These are phyloP conservation scores for Nomada hirtipes DNA, from an alignment of 2,888 invertebrate genomes.

Conservation along the genomic window DNA sequence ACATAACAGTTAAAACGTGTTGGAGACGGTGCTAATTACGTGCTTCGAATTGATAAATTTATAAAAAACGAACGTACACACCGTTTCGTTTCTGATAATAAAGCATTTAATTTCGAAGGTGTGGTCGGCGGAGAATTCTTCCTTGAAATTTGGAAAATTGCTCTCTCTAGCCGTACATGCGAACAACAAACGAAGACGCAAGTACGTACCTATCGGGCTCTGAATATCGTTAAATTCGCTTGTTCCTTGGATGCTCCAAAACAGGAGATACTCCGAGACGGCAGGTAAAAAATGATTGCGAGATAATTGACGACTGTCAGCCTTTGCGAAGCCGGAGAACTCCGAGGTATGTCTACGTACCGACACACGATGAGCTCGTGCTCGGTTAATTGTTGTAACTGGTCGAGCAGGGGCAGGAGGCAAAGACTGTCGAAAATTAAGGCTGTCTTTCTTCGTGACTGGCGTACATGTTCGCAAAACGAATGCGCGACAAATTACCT, in stretches of 20 bases:
- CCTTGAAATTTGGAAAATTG: background rate
- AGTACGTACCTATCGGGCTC: background rate
- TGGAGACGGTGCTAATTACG: no score
- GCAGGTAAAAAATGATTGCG: constrained; percentile 60
- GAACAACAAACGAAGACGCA: no score
- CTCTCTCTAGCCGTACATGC: no score
- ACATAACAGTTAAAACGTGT: no score
- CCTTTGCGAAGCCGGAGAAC: constrained; percentile 26
- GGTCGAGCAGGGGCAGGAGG: constrained; percentile 43
- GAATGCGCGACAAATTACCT: constrained; percentile 59
- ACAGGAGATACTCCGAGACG: constrained; percentile 29
- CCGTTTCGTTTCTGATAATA: no score
- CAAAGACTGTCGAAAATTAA: constrained; percentile 61
- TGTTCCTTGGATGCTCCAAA: background rate
- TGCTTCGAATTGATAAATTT: no score
- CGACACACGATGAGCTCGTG: constrained; percentile 42
- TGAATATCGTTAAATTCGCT: background rate
- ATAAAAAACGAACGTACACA: no score
- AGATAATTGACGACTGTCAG: constrained; percentile 67
- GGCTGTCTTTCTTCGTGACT: constrained; percentile 18
- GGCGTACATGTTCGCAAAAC: constrained; percentile 14
- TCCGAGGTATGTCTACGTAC: constrained; percentile 18
- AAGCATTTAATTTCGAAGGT: background rate
- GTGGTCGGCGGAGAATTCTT: no score
- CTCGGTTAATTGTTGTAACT: constrained; percentile 64